A percentile compares a stretch with the other conserved stretches of the same genome.
These are phyloP conservation scores for Linurgus olivaceus DNA, from an alignment of 2,797 vertebrate genomes.

Conservation along the genomic window DNA sequence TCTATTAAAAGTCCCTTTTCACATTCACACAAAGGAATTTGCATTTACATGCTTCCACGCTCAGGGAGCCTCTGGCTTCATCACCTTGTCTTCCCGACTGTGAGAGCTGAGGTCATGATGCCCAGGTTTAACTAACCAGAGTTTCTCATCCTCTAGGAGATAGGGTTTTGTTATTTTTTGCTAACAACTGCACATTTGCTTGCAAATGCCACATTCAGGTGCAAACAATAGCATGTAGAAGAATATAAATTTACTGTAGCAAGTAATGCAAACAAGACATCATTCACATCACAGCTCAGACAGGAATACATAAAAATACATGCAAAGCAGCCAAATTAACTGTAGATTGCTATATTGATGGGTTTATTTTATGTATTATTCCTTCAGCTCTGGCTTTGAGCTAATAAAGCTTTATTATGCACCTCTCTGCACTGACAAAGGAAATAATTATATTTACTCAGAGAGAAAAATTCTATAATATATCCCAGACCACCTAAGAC, in stretches of 20 bases:
- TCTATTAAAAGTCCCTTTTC: background rate
- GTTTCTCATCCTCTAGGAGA: background rate
- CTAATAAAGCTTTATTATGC: background rate
- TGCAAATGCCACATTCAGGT: background rate
- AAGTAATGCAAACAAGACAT: background rate
- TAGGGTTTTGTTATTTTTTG: background rate
- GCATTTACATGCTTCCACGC: background rate
- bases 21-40: conserved; percentile 9
- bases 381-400: background rate
- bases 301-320: background rate
- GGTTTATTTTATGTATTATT: conserved; percentile 3
- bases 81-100: background rate
- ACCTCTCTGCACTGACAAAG: background rate
- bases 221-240: background rate
- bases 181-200: background rate
- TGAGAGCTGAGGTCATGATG: background rate
- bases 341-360: background rate
- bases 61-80: background rate
- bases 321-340: background rate
- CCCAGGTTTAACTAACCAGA: background rate
- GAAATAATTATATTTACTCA: background rate
- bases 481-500: background rate
- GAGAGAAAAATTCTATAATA: background rate
- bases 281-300: background rate
- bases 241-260: background rate